A percentile compares a stretch with the other conserved stretches of the same genome.
Evolutionary conservation across 1,140 invertebrate genomes (phyloP).

Genomic region (Anthonomus grandis): DNA sequence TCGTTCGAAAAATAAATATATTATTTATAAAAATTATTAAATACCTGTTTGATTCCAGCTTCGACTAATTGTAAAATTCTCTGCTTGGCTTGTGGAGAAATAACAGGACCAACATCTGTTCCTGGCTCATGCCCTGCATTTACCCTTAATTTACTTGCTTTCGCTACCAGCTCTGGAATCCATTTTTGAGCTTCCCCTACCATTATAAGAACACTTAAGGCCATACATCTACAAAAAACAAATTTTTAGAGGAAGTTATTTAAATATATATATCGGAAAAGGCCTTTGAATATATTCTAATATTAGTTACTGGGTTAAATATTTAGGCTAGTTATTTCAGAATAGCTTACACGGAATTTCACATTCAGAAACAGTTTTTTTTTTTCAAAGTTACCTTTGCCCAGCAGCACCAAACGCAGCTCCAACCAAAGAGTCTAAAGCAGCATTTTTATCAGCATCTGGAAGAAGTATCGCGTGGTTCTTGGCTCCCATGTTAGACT

Average conservation of each 20-base stretch:
- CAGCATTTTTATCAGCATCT: slow-evolving; percentile 97
- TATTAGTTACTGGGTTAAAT: no score
- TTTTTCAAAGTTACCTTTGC: slow-evolving; percentile 62
- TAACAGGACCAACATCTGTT: slow-evolving; percentile 97
- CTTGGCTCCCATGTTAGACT: slow-evolving; percentile 99
- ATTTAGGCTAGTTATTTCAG: no score
- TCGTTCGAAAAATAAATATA: not conserved
- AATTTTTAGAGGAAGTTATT: not conserved
- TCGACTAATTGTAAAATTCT: slow-evolving; percentile 85
- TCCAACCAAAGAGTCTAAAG: slow-evolving; percentile 89
- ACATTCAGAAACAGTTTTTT: not conserved
- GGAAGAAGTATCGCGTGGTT: slow-evolving; percentile 97
- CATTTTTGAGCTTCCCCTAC: slow-evolving; percentile 91
- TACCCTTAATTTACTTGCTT: slow-evolving; percentile 87
- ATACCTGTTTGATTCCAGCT: slow-evolving; percentile 62
- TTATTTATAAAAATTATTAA: slow-evolving; percentile 1
- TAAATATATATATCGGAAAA: no score
- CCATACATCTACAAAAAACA: slow-evolving; percentile 74
- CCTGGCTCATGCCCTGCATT: slow-evolving; percentile 88
- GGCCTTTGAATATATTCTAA: no score
- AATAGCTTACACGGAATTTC: not conserved
- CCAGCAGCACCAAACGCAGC: slow-evolving; percentile 94
- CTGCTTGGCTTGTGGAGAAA: slow-evolving; percentile 86
- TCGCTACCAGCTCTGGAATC: slow-evolving; percentile 88
- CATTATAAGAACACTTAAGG: slow-evolving; percentile 93